Percentiles rank a stretch among this genome's conserved stretches.
Evolutionary conservation across 2,113 vertebrate species (phyloP).

Genomic region (Oncorhynchus mykiss): DNA sequence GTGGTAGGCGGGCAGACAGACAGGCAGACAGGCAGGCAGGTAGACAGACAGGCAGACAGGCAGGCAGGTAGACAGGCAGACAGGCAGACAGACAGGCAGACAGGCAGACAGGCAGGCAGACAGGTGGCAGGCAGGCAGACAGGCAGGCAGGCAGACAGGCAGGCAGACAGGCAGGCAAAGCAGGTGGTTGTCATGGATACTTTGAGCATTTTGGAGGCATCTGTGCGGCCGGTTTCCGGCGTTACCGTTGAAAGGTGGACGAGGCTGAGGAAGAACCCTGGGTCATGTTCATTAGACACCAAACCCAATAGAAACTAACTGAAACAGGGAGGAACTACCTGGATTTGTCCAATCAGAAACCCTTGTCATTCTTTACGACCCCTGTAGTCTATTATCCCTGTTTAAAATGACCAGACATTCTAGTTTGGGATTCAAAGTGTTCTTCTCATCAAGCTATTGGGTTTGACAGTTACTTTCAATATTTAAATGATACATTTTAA

Average conservation of each 20-base stretch:
- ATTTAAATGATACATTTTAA: conserved; percentile 26
- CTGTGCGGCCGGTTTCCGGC: not conserved
- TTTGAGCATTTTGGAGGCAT: conserved; percentile 6
- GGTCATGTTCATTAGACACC: conserved; percentile 21
- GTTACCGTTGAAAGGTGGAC: conserved; percentile 8
- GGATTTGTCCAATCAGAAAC: too few species aligned
- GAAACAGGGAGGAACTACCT: not conserved
- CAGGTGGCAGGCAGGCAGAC: not conserved
- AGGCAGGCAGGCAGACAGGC: too few species aligned
- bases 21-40: not conserved
- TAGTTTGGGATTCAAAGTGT: conserved; percentile 27
- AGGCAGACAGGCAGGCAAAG: too few species aligned
- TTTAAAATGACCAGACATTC: conserved; percentile 43
- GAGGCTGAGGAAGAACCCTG: conserved; percentile 25
- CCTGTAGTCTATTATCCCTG: conserved; percentile 36
- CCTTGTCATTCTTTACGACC: conserved; percentile 1
- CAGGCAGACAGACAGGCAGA: not conserved
- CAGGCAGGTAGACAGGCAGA: not conserved
- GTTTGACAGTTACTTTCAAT: conserved; percentile 11
- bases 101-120: not conserved
- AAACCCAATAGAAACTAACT: too few species aligned
- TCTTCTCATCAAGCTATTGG: conserved; percentile 16
- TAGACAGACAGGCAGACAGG: not conserved
- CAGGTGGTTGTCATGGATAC: conserved; percentile 35
- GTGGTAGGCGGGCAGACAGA: not conserved